Base-by-base conservation (phyloP, 2,797 vertebrate genomes). In the Gadopsis marmoratus region DNA sequence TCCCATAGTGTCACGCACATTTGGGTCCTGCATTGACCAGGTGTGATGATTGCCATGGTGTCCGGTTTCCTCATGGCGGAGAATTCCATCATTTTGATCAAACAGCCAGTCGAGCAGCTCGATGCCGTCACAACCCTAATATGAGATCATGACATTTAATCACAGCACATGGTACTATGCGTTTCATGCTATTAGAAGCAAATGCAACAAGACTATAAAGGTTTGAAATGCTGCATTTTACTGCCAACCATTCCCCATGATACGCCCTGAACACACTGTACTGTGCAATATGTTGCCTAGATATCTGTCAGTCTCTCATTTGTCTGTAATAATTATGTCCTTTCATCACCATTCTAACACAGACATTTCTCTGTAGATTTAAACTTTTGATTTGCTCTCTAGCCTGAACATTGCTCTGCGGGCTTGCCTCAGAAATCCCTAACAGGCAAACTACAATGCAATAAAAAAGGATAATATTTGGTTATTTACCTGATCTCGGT, bases 61-160 rank as follows among this genome's bases (percentile, higher is more conserved):
- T 73, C 82, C 88, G 11, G 96, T 77, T 78, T 95, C 96, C 71
- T 97, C 92, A 0, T 96, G 90, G 0, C 94, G 91, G 48, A 98
- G 96, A 83, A 98, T 95, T 17, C 97, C 97, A 0, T 98, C 95
- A 60, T 97, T 96, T 48, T 89, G 93, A 89, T 99, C 97, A n/a
- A 99, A 99, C 23, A 99, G 95, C 71, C 98, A 96, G 83, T 99
- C 97, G 35, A 99, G 95, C 61, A 99, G 92, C 67, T 99, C 97
- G 8, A 96, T 88, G 82, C 95, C 95, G 66, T 96, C 93, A 0
- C 91, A 93, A 2, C 79, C 90, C 96, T 96, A 81, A 61, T 83
- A 89, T 71, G 76, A 84, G 54, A 80, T 47, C 71, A 76, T 69
- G 74, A 76, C 68, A 56, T 82, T 81, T 79, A 39, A 60, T 81